Conservation (phyloP, 2,113 vertebrate species). For the Paedocypris sp. region DNA sequence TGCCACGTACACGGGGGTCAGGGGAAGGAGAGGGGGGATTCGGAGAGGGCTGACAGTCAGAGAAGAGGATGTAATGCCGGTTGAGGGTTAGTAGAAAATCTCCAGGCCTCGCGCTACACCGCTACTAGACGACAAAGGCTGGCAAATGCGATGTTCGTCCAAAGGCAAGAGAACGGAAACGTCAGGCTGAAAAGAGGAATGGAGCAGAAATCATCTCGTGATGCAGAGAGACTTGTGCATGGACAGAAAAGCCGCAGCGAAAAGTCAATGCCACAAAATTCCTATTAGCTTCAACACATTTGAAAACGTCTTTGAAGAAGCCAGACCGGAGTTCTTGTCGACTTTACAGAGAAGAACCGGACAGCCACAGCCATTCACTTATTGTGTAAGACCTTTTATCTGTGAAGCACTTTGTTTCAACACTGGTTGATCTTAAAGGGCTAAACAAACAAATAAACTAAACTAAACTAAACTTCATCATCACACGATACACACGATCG, state of each 20-base stretch:
- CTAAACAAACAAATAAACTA: too few species aligned
- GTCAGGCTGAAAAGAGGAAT: constrained; percentile 67
- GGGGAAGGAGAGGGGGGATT: constrained; percentile 54
- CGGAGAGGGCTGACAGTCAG: constrained; percentile 32
- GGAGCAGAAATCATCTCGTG: constrained; percentile 30
- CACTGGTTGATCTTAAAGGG: too few species aligned
- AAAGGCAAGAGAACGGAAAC: constrained; percentile 69
- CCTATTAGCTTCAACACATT: too few species aligned
- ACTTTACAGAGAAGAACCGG: too few species aligned
- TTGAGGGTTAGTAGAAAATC: constrained; percentile 72
- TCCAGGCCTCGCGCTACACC: constrained; percentile 69
- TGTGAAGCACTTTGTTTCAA: too few species aligned
- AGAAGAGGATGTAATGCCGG: constrained; percentile 42
- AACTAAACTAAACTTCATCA: too few species aligned
- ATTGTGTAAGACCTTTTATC: too few species aligned
- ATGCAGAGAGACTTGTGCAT: neutral
- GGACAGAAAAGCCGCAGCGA: neutral
- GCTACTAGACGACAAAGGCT: constrained; percentile 70
- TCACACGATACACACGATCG: too few species aligned
- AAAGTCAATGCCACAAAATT: too few species aligned
- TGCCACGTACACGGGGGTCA: constrained; percentile 60
- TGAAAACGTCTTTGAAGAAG: too few species aligned
- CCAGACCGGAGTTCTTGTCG: too few species aligned
- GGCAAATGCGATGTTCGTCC: constrained; percentile 68
- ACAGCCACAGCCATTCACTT: too few species aligned